A percentile compares a stretch with the other conserved stretches of the same genome.
phyloP scores from a whole-genome alignment of 2,888 invertebrate species.

The Frankliniella intonsa region DNA sequence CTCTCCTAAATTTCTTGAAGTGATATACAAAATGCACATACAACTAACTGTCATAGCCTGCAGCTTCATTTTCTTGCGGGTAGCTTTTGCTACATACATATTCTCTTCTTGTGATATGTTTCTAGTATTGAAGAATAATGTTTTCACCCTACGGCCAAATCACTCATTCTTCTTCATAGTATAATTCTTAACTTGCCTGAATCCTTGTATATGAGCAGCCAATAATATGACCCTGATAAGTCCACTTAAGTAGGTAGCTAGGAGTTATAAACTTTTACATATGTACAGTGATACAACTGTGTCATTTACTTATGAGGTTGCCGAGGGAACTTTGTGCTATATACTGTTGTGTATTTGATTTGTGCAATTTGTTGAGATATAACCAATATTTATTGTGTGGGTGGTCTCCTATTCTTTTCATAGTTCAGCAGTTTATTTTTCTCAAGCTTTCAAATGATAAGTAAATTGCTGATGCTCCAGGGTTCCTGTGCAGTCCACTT shows the following conservation, averaged over 20 bases:
- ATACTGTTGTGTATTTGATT: slow-evolving; percentile 18
- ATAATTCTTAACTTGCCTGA: slow-evolving; percentile 27
- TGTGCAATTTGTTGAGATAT: slow-evolving; percentile 11
- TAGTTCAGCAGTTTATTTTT: slow-evolving; percentile 18
- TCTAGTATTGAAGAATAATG: slow-evolving; percentile 27
- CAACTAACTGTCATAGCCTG: slow-evolving; percentile 24
- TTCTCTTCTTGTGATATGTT: slow-evolving; percentile 27
- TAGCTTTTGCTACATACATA: slow-evolving; percentile 27
- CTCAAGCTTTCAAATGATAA: not conserved
- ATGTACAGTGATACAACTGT: slow-evolving; percentile 22
- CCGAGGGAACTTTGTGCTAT: slow-evolving; percentile 13
- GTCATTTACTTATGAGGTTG: slow-evolving; percentile 21
- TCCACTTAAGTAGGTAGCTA: slow-evolving; percentile 25
- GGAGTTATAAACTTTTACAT: slow-evolving; percentile 27
- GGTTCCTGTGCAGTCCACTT: not conserved
- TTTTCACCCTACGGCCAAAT: slow-evolving; percentile 25
- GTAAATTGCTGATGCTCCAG: not conserved
- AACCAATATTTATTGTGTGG: not conserved
- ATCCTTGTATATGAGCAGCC: slow-evolving; percentile 25
- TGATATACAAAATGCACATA: slow-evolving; percentile 27
- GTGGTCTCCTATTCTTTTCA: not conserved
- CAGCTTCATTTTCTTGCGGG: slow-evolving; percentile 24
- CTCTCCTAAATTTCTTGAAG: slow-evolving; percentile 9
- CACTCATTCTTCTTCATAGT: slow-evolving; percentile 26
- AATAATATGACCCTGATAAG: slow-evolving; percentile 27